Conservation (phyloP, 2,797 vertebrate genomes). For the Hydrophis major region DNA sequence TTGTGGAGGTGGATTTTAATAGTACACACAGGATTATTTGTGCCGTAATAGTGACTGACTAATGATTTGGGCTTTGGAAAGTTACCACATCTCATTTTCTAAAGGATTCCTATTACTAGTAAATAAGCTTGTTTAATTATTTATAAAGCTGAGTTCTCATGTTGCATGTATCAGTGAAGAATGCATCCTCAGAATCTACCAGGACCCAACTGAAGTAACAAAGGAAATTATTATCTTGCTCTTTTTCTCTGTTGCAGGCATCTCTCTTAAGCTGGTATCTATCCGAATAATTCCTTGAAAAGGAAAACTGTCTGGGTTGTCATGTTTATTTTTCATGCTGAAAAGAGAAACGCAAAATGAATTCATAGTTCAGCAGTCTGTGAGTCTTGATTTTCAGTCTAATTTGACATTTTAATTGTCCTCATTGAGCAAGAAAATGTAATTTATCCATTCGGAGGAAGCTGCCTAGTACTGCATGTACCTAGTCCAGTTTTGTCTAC, state of each 20-base stretch:
- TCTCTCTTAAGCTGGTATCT: background rate
- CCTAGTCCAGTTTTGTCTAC: background rate
- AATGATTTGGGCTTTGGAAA: background rate
- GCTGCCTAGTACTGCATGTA: background rate
- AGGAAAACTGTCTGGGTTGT: background rate
- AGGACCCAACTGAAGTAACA: background rate
- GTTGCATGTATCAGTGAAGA: background rate
- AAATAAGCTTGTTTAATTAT: conserved; percentile 7
- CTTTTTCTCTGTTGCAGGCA: background rate
- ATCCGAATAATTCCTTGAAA: background rate
- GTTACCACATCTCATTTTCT: background rate
- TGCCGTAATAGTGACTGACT: background rate
- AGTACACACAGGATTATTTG: background rate
- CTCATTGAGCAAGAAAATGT: background rate
- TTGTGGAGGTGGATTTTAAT: background rate
- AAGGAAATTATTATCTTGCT: conserved; percentile 42
- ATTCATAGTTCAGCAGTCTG: background rate
- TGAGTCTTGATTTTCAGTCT: background rate
- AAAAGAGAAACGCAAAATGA: background rate
- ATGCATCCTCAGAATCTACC: background rate
- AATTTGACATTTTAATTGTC: background rate
- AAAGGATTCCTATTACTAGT: background rate
- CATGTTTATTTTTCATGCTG: background rate
- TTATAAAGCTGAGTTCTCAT: background rate
- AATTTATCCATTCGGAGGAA: background rate